These are phyloP conservation scores for Aspidapion aeneum DNA, from an alignment of 2,888 invertebrate species.

Conservation along the genomic window DNA sequence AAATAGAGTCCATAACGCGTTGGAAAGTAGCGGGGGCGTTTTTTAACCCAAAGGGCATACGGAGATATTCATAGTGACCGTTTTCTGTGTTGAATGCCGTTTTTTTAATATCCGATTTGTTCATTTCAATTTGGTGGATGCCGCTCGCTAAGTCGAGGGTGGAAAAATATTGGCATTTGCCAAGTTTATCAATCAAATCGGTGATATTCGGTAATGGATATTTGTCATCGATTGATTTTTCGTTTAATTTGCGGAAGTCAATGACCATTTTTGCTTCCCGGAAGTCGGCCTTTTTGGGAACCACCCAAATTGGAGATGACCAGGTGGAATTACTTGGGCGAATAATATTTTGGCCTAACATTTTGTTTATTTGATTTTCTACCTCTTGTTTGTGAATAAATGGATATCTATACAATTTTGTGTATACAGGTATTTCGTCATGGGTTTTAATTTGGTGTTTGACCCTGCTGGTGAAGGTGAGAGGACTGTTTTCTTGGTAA, in stretches of 20 bases:
- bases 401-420: slow-evolving; percentile 25
- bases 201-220: slow-evolving; percentile 26
- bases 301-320: slow-evolving; percentile 19
- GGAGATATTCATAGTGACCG: slow-evolving; percentile 31
- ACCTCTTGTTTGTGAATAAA: slow-evolving; percentile 23
- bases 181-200: slow-evolving; percentile 32
- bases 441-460: slow-evolving; percentile 25
- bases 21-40: slow-evolving; percentile 28
- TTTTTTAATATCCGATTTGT: slow-evolving; percentile 24
- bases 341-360: slow-evolving; percentile 21
- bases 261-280: slow-evolving; percentile 22
- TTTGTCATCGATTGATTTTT: slow-evolving; percentile 16
- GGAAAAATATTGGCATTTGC: slow-evolving; percentile 30
- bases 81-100: slow-evolving; percentile 32
- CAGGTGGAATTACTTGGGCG: slow-evolving; percentile 17
- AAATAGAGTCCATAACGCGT: slow-evolving; percentile 28
- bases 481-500: slow-evolving; percentile 13
- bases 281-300: slow-evolving; percentile 22
- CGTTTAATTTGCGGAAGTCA: slow-evolving; percentile 17
- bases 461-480: slow-evolving; percentile 21
- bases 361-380: slow-evolving; percentile 20
- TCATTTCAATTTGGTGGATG: slow-evolving; percentile 35
- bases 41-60: too few relatives aligned
- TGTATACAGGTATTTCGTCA: slow-evolving; percentile 22
- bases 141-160: too few relatives aligned